Base-by-base conservation (phyloP, 2,888 invertebrate species). In the Athripsodes cinereus region DNA sequence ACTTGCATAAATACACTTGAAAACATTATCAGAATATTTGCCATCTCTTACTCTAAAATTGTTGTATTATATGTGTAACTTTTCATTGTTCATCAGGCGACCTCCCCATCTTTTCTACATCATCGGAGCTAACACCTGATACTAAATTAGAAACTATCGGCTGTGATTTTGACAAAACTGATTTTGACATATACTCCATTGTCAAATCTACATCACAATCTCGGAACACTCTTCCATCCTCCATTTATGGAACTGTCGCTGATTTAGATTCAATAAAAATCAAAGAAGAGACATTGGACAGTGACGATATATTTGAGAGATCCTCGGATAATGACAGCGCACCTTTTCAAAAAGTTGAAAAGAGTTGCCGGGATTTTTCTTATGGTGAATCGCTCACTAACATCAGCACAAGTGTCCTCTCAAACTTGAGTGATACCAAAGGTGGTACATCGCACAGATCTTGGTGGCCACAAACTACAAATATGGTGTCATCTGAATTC, bases 301-400 rank as follows among this genome's bases (percentile, higher is more conserved):
- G 40, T 40, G 40, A 16, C 16, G 40, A 40, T 40, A 40, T 40
- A n/a, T 40, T 40, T 16, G 26, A 26, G 3, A 3, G 26, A 6
- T 26, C 26, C 5, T 40, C 22, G 2, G 26, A 26, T 50, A 19
- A 20, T 20, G 52, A 56, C 2, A n/a, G 22, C 10, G 52, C 31
- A 21, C 22, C 44, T 3, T 49, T 49, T 21, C 52, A 46, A 6
- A 60, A 60, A 21, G 46, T 60, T 54, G 60, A 61, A 34, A 59
- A 56, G 16, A 63, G 63, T 21, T 63, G 63, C 51, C 53, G 63
- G 52, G 63, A 63, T 31, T 63, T 63, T 49, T 63, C 63, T 5
- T 63, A 63, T 18, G 63, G 63, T 21, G 63, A 63, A 40, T 35
- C 59, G 2, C 44, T 56, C 2, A 51, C 50, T 16, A 40, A 51